Evolutionary conservation across 2,888 invertebrate species (phyloP), one percentile per base, ranked within the genome.

Genomic region (Philhelius pedissequus): DNA sequence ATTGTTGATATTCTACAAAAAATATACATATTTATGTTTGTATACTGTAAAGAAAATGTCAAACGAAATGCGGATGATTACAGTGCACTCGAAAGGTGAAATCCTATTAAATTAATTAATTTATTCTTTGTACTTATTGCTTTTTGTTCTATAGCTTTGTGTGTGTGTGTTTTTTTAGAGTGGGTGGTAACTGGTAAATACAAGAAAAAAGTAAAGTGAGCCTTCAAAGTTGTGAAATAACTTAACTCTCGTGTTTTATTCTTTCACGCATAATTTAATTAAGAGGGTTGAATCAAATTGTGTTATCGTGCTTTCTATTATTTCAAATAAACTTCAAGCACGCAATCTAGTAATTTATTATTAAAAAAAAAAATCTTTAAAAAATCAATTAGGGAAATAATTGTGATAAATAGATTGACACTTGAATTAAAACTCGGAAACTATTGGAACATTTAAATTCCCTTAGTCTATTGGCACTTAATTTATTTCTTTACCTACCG

Each of bases 21-120:
- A n/a, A n/a, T n/a, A n/a, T n/a, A n/a, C n/a, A n/a, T n/a, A n/a
- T n/a, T n/a, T n/a, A n/a, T n/a, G n/a, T n/a, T n/a, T n/a, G n/a
- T n/a, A n/a, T n/a, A n/a, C n/a, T 15, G 22, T 9, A 64, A 20
- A 48, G 3, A 32, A 48, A 45, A 18, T 68, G 40, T 54, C 52
- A 30, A 64, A 64, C 18, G 35, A 32, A 60, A 8, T 64, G 22
- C 9, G 20, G 27, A 11, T 35, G 35, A 20, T 56, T 27, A 56
- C 4, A 22, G 30, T 11, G 7, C 30, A 50, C 9, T 22, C 13
- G 45, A 54, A 75, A 75, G 56, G 48, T 68, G 48, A 68, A 40
- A 58, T 73, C n/a, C 66, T 32, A 58, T 73, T 73, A 73, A 66
- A 18, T 66, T 68, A 66, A 79, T 79, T 71, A 56, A 62, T 56